These are phyloP conservation scores for Charaxes varanes DNA, from an alignment of 1,140 invertebrate genomes.

Conservation along the genomic window DNA sequence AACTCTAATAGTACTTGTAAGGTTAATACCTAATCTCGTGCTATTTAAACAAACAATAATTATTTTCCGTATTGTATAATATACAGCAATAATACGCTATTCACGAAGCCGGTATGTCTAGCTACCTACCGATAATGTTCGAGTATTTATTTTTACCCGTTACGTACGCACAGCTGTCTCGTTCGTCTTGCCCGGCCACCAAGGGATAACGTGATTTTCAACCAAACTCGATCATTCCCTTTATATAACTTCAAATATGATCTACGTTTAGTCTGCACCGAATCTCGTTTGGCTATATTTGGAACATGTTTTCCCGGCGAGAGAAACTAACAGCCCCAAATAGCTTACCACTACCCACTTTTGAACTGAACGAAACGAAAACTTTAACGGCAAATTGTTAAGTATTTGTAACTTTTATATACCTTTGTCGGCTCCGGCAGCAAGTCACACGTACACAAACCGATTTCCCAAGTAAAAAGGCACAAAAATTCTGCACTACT, in stretches of 20 bases:
- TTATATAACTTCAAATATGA: slow-evolving; percentile 40
- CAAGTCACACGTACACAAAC: slow-evolving; percentile 36
- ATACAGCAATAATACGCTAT: slow-evolving; percentile 62
- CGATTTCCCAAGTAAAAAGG: slow-evolving; percentile 47
- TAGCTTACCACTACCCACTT: slow-evolving; percentile 28
- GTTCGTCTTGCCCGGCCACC: slow-evolving; percentile 56
- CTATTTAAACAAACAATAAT: neutral
- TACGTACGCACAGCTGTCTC: slow-evolving; percentile 68
- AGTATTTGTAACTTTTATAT: slow-evolving; percentile 8
- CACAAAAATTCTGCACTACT: slow-evolving; percentile 60
- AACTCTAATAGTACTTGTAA: too few relatives aligned
- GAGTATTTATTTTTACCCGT: slow-evolving; percentile 71
- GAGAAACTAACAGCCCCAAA: slow-evolving; percentile 49
- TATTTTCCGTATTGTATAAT: slow-evolving; percentile 43
- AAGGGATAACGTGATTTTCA: slow-evolving; percentile 61
- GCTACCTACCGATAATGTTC: slow-evolving; percentile 60
- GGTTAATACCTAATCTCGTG: too few relatives aligned
- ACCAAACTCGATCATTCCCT: slow-evolving; percentile 43
- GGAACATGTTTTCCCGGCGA: slow-evolving; percentile 47
- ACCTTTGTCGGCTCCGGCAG: slow-evolving; percentile 49
- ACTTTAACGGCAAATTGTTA: neutral
- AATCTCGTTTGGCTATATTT: slow-evolving; percentile 51
- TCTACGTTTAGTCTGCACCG: slow-evolving; percentile 19
- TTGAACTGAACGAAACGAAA: neutral
- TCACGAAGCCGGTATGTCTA: slow-evolving; percentile 65